Conservation (phyloP, 2,113 vertebrate species). For the Petrocephalus zakoni region DNA sequence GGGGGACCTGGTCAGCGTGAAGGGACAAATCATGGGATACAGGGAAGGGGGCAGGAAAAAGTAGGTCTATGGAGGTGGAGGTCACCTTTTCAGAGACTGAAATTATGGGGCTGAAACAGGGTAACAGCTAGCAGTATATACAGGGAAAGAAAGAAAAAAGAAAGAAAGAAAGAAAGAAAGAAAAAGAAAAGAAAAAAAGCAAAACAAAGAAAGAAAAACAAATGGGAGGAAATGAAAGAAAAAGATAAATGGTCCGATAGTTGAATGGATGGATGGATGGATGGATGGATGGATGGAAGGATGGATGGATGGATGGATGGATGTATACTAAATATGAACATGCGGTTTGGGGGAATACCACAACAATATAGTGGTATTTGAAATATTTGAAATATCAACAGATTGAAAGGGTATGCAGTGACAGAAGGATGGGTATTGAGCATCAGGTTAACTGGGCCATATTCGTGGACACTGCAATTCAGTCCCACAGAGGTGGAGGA, state of each 20-base stretch:
- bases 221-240: neutral
- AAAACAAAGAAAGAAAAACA: no score
- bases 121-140: neutral
- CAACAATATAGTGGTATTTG: neutral
- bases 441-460: neutral
- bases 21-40: neutral
- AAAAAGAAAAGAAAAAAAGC: neutral
- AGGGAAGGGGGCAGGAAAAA: neutral
- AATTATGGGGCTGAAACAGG: neutral
- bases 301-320: neutral
- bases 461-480: neutral
- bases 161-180: neutral
- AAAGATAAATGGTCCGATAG: neutral
- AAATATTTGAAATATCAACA: neutral
- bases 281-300: neutral
- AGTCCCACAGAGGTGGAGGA: neutral
- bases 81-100: neutral
- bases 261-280: neutral
- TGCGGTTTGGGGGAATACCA: neutral
- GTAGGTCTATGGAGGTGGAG: neutral
- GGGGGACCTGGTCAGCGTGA: neutral
- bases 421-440: neutral
- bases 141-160: no score
- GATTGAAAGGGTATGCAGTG: neutral
- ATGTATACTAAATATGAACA: neutral